Evolutionary conservation across 2,888 invertebrate species (phyloP).

Genomic region (Mesorhabditis belari): DNA sequence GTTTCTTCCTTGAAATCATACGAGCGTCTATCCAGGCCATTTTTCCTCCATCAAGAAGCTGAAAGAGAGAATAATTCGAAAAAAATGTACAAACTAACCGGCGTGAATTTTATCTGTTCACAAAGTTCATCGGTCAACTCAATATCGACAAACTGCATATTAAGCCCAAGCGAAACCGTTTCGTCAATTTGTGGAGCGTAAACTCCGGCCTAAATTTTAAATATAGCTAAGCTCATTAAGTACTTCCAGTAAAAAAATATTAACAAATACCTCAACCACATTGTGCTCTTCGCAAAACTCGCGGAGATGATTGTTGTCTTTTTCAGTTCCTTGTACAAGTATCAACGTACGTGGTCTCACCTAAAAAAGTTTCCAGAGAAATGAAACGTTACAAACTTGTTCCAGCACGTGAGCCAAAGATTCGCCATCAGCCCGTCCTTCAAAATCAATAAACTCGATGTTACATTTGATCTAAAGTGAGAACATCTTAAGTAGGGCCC

Average conservation of each 20-base stretch:
- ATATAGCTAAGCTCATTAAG: too few relatives aligned
- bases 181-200: neutral
- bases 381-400: slow-evolving; percentile 34
- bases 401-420: slow-evolving; percentile 68
- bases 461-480: too few relatives aligned
- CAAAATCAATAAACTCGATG: slow-evolving; percentile 81
- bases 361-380: neutral
- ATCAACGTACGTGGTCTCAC: slow-evolving; percentile 60
- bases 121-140: neutral
- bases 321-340: slow-evolving; percentile 68
- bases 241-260: too few relatives aligned
- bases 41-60: neutral
- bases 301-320: slow-evolving; percentile 66
- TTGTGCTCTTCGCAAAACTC: neutral
- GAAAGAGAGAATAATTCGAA: too few relatives aligned
- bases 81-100: neutral
- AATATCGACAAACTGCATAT: neutral
- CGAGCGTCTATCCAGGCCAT: neutral
- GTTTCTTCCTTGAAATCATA: neutral
- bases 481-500: too few relatives aligned
- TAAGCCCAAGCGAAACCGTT: neutral
- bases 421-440: slow-evolving; percentile 70
- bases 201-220: neutral
- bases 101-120: neutral
- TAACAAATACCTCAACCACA: neutral